Evolutionary conservation across 2,113 vertebrate genomes (phyloP).

Genomic region (Engraulis encrasicolus): DNA sequence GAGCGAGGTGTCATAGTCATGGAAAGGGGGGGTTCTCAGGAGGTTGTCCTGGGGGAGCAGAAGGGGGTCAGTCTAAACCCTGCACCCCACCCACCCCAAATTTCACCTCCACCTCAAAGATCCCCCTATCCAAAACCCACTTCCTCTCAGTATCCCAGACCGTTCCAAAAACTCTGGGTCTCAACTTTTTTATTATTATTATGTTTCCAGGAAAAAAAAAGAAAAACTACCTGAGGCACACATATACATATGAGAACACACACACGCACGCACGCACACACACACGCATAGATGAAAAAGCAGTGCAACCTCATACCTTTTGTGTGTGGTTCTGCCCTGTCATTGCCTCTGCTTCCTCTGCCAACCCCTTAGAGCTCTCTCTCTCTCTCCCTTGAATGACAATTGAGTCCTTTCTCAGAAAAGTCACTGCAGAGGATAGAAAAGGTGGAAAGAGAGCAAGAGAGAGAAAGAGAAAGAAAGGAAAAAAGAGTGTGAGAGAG

Average conservation of each 20-base stretch:
- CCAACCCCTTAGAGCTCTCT: constrained; percentile 48
- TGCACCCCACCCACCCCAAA: not conserved
- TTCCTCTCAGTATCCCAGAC: constrained; percentile 22
- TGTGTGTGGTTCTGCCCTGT: constrained; percentile 60
- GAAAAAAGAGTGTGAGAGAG: not conserved
- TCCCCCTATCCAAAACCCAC: too few species aligned
- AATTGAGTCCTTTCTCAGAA: constrained; percentile 63
- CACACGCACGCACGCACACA: not conserved
- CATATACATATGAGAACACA: not conserved
- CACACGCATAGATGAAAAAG: not conserved
- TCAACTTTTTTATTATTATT: not conserved
- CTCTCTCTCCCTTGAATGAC: too few species aligned
- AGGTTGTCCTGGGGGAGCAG: constrained; percentile 14
- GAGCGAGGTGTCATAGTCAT: constrained; percentile 76
- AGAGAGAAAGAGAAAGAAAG: constrained; percentile 16
- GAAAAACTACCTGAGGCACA: not conserved
- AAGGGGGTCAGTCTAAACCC: not conserved
- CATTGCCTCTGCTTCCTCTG: constrained; percentile 56
- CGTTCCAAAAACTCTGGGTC: constrained; percentile 22
- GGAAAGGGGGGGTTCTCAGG: constrained; percentile 68
- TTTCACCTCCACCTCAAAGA: too few species aligned
- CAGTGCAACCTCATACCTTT: constrained; percentile 39
- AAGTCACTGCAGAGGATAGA: constrained; percentile 43
- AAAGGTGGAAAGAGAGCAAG: not conserved
- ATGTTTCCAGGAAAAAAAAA: not conserved